phyloP scores from a whole-genome alignment of 2,888 invertebrate genomes.

The Toxonevra muliebris region DNA sequence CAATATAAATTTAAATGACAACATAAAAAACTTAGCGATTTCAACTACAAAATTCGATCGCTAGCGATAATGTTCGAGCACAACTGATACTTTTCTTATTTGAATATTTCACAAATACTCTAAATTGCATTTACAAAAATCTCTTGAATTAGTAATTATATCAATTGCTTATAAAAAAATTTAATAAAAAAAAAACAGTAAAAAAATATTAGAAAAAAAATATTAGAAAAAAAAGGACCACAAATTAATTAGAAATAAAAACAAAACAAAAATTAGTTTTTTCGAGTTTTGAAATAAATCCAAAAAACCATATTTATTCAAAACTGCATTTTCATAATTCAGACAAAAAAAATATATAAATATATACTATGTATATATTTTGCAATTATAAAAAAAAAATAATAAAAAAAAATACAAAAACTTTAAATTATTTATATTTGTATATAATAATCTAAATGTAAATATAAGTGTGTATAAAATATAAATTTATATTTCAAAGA shows the following conservation, averaged over 20 bases:
- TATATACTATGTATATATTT: background rate
- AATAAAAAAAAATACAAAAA: slow-evolving; percentile 22
- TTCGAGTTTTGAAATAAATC: slow-evolving; percentile 61
- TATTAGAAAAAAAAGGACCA: slow-evolving; percentile 1
- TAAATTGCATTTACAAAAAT: background rate
- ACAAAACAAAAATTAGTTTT: slow-evolving; percentile 28
- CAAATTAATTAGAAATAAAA: slow-evolving; percentile 42
- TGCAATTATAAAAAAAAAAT: background rate
- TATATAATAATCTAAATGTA: slow-evolving; percentile 19
- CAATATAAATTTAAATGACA: too few relatives aligned
- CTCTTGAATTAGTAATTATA: background rate
- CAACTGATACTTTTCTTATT: too few relatives aligned
- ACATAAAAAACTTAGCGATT: too few relatives aligned
- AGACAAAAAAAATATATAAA: slow-evolving; percentile 21
- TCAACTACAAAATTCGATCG: too few relatives aligned
- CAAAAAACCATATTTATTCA: slow-evolving; percentile 64
- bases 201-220: slow-evolving; percentile 3
- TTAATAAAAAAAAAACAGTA: background rate
- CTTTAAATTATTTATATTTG: slow-evolving; percentile 29
- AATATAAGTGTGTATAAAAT: slow-evolving; percentile 26
- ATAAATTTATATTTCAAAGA: background rate
- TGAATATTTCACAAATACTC: too few relatives aligned
- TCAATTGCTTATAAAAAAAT: background rate
- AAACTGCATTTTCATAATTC: slow-evolving; percentile 48
- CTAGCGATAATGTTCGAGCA: too few relatives aligned